Evolutionary conservation across 2,113 vertebrate genomes (phyloP).

Genomic region (Falco punctatus): DNA sequence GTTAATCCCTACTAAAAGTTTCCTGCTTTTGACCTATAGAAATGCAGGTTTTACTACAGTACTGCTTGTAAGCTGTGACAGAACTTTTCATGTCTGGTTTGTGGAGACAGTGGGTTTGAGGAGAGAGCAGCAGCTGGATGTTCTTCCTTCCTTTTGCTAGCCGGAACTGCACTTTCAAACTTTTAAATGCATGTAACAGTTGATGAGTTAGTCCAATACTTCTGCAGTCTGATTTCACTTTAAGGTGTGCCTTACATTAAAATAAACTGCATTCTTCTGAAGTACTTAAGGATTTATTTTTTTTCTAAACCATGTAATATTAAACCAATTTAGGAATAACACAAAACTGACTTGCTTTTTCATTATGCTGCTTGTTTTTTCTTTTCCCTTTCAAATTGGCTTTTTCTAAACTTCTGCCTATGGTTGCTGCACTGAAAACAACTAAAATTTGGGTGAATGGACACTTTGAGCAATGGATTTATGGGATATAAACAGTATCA

Average conservation of each 20-base stretch:
- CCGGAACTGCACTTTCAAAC: slow-evolving; percentile 10
- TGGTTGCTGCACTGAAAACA: slow-evolving; percentile 66
- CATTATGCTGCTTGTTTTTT: slow-evolving; percentile 76
- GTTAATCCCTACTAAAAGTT: background rate
- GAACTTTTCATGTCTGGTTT: background rate
- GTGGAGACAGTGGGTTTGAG: slow-evolving; percentile 67
- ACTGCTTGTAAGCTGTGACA: background rate
- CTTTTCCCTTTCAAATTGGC: slow-evolving; percentile 60
- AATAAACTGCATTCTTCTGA: background rate
- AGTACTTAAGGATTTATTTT: background rate
- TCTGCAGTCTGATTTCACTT: background rate
- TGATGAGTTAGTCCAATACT: background rate
- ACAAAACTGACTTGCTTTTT: slow-evolving; percentile 79
- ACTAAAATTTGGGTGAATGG: slow-evolving; percentile 65
- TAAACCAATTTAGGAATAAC: background rate
- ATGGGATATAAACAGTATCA: slow-evolving; percentile 72
- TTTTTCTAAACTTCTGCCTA: slow-evolving; percentile 68
- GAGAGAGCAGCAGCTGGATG: slow-evolving; percentile 53
- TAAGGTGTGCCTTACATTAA: background rate
- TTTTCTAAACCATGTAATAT: background rate
- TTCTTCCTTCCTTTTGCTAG: slow-evolving; percentile 20
- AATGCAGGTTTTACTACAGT: background rate
- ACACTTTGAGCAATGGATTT: slow-evolving; percentile 80
- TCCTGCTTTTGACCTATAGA: background rate
- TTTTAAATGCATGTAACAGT: slow-evolving; percentile 32